These are phyloP conservation scores for Argyresthia goedartella DNA, from an alignment of 2,888 invertebrate species.

Conservation along the genomic window DNA sequence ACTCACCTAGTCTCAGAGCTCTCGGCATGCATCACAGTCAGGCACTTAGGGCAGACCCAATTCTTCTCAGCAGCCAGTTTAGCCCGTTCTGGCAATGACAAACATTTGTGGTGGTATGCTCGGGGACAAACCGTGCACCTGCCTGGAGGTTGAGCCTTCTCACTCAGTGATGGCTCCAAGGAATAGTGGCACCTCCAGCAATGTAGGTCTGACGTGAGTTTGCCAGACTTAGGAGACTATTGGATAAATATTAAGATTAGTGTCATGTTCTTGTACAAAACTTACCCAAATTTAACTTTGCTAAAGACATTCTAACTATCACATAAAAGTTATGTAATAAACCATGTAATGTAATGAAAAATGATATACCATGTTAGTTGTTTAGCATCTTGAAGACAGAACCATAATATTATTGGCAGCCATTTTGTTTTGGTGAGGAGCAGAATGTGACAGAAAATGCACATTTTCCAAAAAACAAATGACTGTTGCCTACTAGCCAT, in stretches of 20 bases:
- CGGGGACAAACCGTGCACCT: slow-evolving; percentile 88
- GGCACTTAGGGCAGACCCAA: slow-evolving; percentile 93
- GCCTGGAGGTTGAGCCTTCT: slow-evolving; percentile 42
- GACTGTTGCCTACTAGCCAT: background rate
- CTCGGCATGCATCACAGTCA: slow-evolving; percentile 78
- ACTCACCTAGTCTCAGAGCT: slow-evolving; percentile 76
- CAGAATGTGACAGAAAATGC: slow-evolving; percentile 12
- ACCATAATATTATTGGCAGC: slow-evolving; percentile 12
- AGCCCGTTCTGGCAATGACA: slow-evolving; percentile 58
- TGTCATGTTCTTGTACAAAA: background rate
- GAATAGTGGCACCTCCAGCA: slow-evolving; percentile 94
- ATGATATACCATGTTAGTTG: background rate
- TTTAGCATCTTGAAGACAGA: background rate
- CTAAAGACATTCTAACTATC: background rate
- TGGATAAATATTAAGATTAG: background rate
- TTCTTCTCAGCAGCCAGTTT: slow-evolving; percentile 43
- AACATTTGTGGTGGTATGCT: slow-evolving; percentile 86
- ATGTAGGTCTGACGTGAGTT: slow-evolving; percentile 75
- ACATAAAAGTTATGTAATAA: background rate
- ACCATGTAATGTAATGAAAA: too few species aligned
- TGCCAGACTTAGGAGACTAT: background rate
- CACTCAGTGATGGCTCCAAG: slow-evolving; percentile 54
- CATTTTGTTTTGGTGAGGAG: slow-evolving; percentile 19
- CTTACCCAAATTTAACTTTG: background rate
- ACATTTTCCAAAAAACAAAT: slow-evolving; percentile 21